Percentiles rank a stretch among this genome's conserved stretches.
phyloP scores from a whole-genome alignment of 1,140 invertebrate genomes.

The Condylostylus longicornis region DNA sequence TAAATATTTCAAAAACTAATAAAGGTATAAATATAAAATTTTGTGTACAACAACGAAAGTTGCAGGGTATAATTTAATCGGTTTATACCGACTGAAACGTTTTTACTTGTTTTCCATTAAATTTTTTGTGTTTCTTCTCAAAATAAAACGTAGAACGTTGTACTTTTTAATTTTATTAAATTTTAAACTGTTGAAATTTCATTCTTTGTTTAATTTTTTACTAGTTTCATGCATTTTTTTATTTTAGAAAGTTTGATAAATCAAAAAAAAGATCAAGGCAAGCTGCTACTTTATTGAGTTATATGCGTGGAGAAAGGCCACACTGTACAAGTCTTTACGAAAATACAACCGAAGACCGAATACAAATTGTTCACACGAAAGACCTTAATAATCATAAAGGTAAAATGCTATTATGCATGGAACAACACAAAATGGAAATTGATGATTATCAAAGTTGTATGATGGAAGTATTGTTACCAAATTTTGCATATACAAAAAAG shows the following conservation, averaged over 20 bases:
- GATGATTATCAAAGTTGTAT: slow-evolving; percentile 21
- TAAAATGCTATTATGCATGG: slow-evolving; percentile 21
- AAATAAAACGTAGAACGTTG: too few species aligned
- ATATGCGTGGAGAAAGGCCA: slow-evolving; percentile 15
- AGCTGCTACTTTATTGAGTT: slow-evolving; percentile 20
- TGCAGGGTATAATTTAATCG: too few species aligned
- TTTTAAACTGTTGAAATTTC: too few species aligned
- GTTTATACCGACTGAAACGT: too few species aligned
- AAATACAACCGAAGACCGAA: background rate
- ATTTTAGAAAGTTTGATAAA: slow-evolving; percentile 19
- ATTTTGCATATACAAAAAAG: slow-evolving; percentile 16
- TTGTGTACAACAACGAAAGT: too few species aligned
- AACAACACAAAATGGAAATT: slow-evolving; percentile 17
- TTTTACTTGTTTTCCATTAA: too few species aligned
- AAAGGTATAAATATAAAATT: too few species aligned
- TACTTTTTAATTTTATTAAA: too few species aligned
- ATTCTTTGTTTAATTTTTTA: too few species aligned
- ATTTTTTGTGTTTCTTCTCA: too few species aligned
- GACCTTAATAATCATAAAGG: slow-evolving; percentile 22
- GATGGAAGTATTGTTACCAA: slow-evolving; percentile 21
- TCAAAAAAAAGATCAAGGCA: slow-evolving; percentile 12
- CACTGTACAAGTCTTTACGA: slow-evolving; percentile 14
- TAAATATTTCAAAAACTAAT: too few species aligned
- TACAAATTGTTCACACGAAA: slow-evolving; percentile 15
- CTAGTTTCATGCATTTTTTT: too few species aligned